A percentile compares a stretch with the other conserved stretches of the same genome.
Conservation (phyloP, 37 sponge, comb jelly and placozoan species). For the Spongilla lacustris region DNA sequence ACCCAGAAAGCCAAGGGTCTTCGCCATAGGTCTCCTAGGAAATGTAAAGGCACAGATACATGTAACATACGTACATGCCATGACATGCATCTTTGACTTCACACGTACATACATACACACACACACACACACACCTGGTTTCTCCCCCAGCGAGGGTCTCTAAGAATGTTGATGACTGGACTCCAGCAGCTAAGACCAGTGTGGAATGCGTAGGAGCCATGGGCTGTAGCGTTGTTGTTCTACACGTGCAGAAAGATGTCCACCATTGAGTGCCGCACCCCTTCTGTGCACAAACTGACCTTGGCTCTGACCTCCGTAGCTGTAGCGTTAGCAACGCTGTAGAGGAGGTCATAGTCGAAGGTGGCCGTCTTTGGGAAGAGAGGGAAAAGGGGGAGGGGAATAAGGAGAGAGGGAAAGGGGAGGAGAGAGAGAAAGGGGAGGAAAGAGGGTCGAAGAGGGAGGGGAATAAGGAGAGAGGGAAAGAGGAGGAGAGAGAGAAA, state of each 20-base stretch:
- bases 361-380: constrained; percentile 40
- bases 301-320: constrained; percentile 76
- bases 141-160: constrained; percentile 71
- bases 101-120: no score
- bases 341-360: constrained; percentile 53
- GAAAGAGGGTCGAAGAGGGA: not conserved
- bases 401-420: no score
- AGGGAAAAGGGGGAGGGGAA: not conserved
- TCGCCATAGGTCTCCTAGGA: constrained; percentile 77
- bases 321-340: constrained; percentile 50
- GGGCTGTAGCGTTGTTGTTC: constrained; percentile 45
- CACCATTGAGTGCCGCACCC: not conserved
- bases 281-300: not conserved
- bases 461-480: no score
- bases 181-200: constrained; percentile 68
- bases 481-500: no score
- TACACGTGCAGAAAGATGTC: not conserved
- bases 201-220: constrained; percentile 64
- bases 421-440: not conserved
- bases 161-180: constrained; percentile 64
- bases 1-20: constrained; percentile 52
- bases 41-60: not conserved
- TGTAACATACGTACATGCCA: not conserved
- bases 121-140: constrained; percentile 46
- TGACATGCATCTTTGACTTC: no score